Evolutionary conservation across 2,888 invertebrate species (phyloP), one percentile per base, ranked within the genome.

Genomic region (Leptopilina drosophilae): DNA sequence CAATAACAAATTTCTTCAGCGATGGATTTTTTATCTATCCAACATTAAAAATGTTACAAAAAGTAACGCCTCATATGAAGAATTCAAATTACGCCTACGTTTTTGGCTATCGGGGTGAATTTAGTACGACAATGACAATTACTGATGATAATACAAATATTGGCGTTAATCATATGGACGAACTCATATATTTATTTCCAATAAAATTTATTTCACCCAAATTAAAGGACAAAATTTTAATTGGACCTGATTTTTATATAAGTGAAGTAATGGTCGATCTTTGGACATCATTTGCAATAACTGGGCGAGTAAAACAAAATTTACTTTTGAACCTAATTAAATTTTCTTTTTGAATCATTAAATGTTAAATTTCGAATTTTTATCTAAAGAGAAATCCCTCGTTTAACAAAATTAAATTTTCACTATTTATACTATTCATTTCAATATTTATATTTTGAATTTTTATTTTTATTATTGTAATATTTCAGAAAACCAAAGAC

Each of bases 181-280:
- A 62, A 81, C 82, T 26, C 64, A 69, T n/a, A 59, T 40, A 33
- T 4, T 69, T 5, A 65, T 81, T 73, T 56, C 56, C 73, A 1
- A 2, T 9, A 15, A 15, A 11, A 9, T 46, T 46, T 46, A 5
- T n/a, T n/a, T 14, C 33, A 3, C 46, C 9, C 5, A 11, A 46
- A 15, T 49, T 14, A 11, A 14, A 12, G 26, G 1, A 5, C 26
- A 14, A 5, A 5, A 33, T 33, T 14, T 73, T 56, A 2, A 73
- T 56, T 8, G 9, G n/a, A 5, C 33, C 53, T 26, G 56, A 73
- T 9, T n/a, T 56, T 8, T 73, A 5, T 33, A 7, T 73, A 26
- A 73, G 53, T 33, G 49, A 33, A n/a, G 20, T 73, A 8, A 73
- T 73, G 56, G 33, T 73, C 4, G 56, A 73, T 73, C n/a, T 73